Evolutionary conservation across 2,888 invertebrate species (phyloP).

Genomic region (Microplitis manilae): DNA sequence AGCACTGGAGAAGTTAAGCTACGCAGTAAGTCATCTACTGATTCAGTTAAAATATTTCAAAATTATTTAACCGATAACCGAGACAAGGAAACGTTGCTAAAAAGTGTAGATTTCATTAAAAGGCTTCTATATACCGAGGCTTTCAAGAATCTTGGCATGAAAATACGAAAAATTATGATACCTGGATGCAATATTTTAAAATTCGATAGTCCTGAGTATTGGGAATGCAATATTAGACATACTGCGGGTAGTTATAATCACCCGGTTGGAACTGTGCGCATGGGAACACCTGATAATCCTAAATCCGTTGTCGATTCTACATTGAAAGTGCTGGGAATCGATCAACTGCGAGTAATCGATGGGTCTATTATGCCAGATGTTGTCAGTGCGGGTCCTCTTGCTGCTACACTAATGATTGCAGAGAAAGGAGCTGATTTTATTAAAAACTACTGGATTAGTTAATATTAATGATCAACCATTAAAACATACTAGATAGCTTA

Average conservation of each 20-base stretch:
- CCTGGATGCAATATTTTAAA: slow-evolving; percentile 83
- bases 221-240: slow-evolving; percentile 88
- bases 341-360: slow-evolving; percentile 77
- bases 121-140: slow-evolving; percentile 85
- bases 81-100: slow-evolving; percentile 84
- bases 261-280: slow-evolving; percentile 88
- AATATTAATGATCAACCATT: slow-evolving; percentile 6
- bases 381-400: slow-evolving; percentile 77
- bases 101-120: slow-evolving; percentile 88
- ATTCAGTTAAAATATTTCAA: slow-evolving; percentile 89
- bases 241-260: slow-evolving; percentile 88
- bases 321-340: slow-evolving; percentile 78
- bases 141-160: slow-evolving; percentile 85
- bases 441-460: slow-evolving; percentile 72
- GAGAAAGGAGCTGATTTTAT: slow-evolving; percentile 80
- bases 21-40: slow-evolving; percentile 84
- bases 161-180: slow-evolving; percentile 84
- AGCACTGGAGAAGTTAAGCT: slow-evolving; percentile 90
- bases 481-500: background rate
- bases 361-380: slow-evolving; percentile 79
- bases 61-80: slow-evolving; percentile 92
- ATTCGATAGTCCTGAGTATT: slow-evolving; percentile 86
- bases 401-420: slow-evolving; percentile 79
- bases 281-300: slow-evolving; percentile 85
- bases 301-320: slow-evolving; percentile 87